Base-by-base conservation (phyloP, 2,888 invertebrate genomes). In the Deilephila porcellus region DNA sequence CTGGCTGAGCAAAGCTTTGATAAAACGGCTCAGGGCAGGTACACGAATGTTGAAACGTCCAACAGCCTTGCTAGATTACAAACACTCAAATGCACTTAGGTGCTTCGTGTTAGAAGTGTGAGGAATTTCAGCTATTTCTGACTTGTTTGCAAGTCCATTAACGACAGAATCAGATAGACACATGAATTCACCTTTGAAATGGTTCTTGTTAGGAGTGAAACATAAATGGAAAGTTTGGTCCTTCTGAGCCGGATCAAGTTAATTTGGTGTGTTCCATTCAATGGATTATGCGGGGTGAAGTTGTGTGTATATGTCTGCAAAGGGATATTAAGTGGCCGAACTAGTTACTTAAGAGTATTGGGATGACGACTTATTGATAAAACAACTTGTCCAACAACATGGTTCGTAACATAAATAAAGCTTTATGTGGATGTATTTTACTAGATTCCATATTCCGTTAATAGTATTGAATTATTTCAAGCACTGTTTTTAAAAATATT, bases 1-100 rank as follows among this genome's bases (percentile, higher is more conserved):
- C 19, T 63, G 34, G 34, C 7, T n/a, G 56, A 34, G 25, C 52
- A 67, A 67, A 67, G 52, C 25, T 52, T 67, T 52, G 67, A 52
- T 67, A 52, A 67, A 52, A 52, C 67, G 25, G 17, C 45, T 67
- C 25, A 64, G 37, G 5, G 8, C 45, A 45, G 64, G 20, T 37
- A 45, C 20, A 45, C 20, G 0, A 25, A 45, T 37, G 63, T 63
- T 45, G 37, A n/a, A 11, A 64, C 37, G 11, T 20, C 29, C 20
- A 60, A 32, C 32, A 32, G 20, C 20, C n/a, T 4, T 14, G 60
- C 60, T 14, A 60, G 14, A 60, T 60, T 32, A 64, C 52, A 56
- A 5, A 56, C 45, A 45, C 67, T 45, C 45, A 45, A 14, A 11
- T 67, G 52, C 67, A 67, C 17, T 67, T 20, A 45, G 64, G 17